These are phyloP conservation scores for Cirrhinus molitorella DNA, from an alignment of 2,797 vertebrate species.

Conservation along the genomic window DNA sequence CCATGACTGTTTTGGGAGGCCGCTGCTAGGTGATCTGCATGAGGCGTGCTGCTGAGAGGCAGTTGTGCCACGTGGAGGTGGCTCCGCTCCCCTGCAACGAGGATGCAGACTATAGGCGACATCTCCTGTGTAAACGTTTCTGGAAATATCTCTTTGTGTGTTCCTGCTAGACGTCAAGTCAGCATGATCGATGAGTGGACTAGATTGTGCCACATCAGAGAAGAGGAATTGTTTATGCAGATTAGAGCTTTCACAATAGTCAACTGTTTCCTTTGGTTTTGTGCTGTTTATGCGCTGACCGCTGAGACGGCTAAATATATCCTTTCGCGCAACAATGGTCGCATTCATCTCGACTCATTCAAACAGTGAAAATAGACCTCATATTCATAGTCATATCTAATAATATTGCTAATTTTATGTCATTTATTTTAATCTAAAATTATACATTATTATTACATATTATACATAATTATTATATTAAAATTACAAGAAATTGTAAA, in stretches of 20 bases:
- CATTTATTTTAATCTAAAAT: neutral
- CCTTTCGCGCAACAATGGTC: neutral
- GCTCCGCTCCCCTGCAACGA: constrained; percentile 38
- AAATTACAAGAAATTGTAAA: too few species aligned
- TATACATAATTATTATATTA: neutral
- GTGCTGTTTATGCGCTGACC: constrained; percentile 25
- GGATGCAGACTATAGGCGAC: constrained; percentile 59
- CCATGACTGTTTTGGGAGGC: constrained; percentile 15
- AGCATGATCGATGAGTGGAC: constrained; percentile 47
- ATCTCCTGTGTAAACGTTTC: constrained; percentile 55
- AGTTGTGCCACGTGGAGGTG: neutral
- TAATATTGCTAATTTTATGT: neutral
- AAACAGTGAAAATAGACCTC: neutral
- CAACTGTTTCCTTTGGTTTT: constrained; percentile 32
- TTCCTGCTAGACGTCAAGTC: constrained; percentile 49
- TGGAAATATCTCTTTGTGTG: constrained; percentile 46
- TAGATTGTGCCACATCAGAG: constrained; percentile 41
- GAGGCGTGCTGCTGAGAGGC: constrained; percentile 17
- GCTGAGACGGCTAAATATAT: constrained; percentile 44
- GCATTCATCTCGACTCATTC: neutral
- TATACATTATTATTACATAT: neutral
- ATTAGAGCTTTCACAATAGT: constrained; percentile 51
- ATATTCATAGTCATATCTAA: neutral
- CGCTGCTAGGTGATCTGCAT: constrained; percentile 14
- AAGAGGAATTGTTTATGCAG: constrained; percentile 50